Conservation (phyloP, 2,888 invertebrate species). For the Eupithecia pulchellata region DNA sequence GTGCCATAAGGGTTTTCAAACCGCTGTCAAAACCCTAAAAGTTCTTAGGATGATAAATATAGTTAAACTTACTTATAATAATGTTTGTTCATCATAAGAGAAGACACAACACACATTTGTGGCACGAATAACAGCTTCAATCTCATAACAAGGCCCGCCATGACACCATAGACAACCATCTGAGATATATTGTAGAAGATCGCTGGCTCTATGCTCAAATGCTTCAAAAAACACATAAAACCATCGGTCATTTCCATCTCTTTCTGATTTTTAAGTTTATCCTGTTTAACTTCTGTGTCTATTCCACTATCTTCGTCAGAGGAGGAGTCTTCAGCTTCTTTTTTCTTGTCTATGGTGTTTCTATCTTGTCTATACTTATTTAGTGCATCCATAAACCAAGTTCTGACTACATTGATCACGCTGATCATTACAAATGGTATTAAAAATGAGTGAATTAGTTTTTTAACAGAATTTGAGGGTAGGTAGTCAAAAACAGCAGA, state of each 20-base stretch:
- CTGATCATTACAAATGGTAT: slow-evolving; percentile 84
- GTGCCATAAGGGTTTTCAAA: no score
- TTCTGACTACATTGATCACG: slow-evolving; percentile 64
- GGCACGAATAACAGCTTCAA: slow-evolving; percentile 92
- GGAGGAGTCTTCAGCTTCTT: slow-evolving; percentile 42
- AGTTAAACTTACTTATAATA: slow-evolving; percentile 73
- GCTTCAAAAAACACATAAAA: slow-evolving; percentile 59
- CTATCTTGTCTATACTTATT: slow-evolving; percentile 41
- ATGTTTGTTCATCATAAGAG: slow-evolving; percentile 87
- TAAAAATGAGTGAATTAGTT: slow-evolving; percentile 83
- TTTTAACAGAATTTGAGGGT: slow-evolving; percentile 80
- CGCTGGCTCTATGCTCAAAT: slow-evolving; percentile 80
- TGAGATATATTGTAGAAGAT: slow-evolving; percentile 90
- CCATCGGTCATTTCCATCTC: slow-evolving; percentile 48
- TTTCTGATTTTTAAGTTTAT: slow-evolving; percentile 52
- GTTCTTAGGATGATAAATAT: not conserved
- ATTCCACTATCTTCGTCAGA: slow-evolving; percentile 84
- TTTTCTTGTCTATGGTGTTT: slow-evolving; percentile 44
- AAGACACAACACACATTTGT: slow-evolving; percentile 90
- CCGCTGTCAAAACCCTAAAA: no score
- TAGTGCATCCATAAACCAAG: slow-evolving; percentile 61
- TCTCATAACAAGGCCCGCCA: slow-evolving; percentile 92
- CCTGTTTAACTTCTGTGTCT: slow-evolving; percentile 71
- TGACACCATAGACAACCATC: slow-evolving; percentile 88
- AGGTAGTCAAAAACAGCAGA: slow-evolving; percentile 91